phyloP scores from a whole-genome alignment of 2,888 invertebrate species.

The Alcis repandata region DNA sequence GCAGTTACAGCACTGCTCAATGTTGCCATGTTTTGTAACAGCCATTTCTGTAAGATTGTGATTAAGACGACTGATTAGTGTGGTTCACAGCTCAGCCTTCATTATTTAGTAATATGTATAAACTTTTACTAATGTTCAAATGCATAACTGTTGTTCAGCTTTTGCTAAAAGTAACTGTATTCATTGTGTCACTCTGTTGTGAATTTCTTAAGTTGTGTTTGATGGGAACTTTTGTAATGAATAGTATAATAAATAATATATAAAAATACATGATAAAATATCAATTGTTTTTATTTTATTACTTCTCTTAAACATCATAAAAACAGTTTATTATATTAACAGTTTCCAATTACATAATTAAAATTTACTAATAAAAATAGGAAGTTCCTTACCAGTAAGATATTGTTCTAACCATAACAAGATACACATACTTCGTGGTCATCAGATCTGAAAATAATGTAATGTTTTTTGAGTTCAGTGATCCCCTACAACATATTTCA shows the following conservation, averaged over 20 bases:
- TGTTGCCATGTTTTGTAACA: neutral
- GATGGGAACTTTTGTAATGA: constrained; percentile 52
- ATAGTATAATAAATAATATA: constrained; percentile 5
- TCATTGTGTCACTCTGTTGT: constrained; percentile 12
- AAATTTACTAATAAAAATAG: neutral
- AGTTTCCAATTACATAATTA: neutral
- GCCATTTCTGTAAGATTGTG: constrained; percentile 19
- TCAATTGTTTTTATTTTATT: constrained; percentile 53
- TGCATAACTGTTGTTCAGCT: constrained; percentile 1
- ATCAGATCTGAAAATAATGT: constrained; percentile 69
- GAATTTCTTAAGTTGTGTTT: constrained; percentile 44
- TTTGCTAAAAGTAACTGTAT: constrained; percentile 2
- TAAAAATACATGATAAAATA: constrained; percentile 56
- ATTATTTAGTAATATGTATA: neutral
- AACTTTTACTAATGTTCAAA: neutral
- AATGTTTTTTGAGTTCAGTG: neutral
- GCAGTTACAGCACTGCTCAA: neutral
- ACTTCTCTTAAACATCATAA: constrained; percentile 47
- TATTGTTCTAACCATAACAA: constrained; percentile 65
- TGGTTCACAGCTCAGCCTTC: constrained; percentile 3
- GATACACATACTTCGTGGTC: constrained; percentile 73
- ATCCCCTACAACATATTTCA: no score
- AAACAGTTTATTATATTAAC: constrained; percentile 33
- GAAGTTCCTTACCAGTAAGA: neutral
- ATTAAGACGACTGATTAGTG: constrained; percentile 36